Conservation (phyloP, 2,888 invertebrate genomes). For the Ectobius pallidus region DNA sequence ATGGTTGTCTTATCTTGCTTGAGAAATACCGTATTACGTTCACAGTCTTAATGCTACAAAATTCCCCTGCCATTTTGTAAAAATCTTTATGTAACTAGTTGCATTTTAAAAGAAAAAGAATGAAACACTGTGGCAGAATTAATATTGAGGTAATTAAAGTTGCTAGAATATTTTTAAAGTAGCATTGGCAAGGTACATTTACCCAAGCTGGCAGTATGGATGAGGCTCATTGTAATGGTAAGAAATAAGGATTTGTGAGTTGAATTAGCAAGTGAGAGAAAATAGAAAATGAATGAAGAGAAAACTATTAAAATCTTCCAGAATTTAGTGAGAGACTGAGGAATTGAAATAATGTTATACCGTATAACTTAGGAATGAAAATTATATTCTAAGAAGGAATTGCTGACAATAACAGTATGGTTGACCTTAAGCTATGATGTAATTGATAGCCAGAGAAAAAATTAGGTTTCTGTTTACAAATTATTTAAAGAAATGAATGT, state of each 20-base stretch:
- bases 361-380: not conserved
- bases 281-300: not conserved
- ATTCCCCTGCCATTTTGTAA: not conserved
- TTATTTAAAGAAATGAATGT: no score
- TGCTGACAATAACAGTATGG: slow-evolving; percentile 2
- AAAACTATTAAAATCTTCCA: not conserved
- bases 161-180: not conserved
- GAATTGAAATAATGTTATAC: not conserved
- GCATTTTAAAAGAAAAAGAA: not conserved
- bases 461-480: no score
- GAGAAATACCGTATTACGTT: not conserved
- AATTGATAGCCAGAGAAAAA: no score
- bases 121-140: not conserved
- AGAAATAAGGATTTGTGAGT: no score
- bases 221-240: not conserved
- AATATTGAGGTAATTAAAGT: not conserved
- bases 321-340: not conserved
- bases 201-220: not conserved
- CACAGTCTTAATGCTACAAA: not conserved
- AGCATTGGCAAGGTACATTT: slow-evolving; percentile 7
- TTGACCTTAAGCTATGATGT: no score
- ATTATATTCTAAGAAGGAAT: not conserved
- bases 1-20: not conserved
- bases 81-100: slow-evolving; percentile 1
- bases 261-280: no score